Base-by-base conservation (phyloP, 2,888 invertebrate species). In the Troglohyphantes excavatus region DNA sequence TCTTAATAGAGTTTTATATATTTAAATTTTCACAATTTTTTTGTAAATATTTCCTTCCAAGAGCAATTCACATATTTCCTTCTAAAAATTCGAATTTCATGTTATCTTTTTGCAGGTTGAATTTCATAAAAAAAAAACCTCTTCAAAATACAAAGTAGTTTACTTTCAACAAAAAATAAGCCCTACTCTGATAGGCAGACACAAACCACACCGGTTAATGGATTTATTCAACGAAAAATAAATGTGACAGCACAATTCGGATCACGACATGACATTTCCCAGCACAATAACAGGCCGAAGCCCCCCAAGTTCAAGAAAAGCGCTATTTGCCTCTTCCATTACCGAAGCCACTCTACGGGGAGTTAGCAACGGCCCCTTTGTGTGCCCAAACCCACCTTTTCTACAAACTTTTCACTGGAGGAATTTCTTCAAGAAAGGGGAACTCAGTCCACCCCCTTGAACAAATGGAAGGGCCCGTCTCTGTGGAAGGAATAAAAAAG, bases 261-360 rank as follows among this genome's bases (percentile, higher is more conserved):
- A 53, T 23, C 33, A 21, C 33, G 23, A 43, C 65, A 46, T 46
- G 21, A 46, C 29, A 23, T 72, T 17, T 29, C 78, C 43, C 21
- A 63, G 63, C 43, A 78, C 78, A 65, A 65, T 39, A 23, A 23
- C 19, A 29, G 27, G 11, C 75, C 23, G 21, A 75, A 63, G 63
- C 39, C 61, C 33, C 21, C 21, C 21, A 43, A 65, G 39, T 33
- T 78, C 78, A n/a, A 43, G 59, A 59, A 75, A 53, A 29, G 33
- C 76, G 33, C 76, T 78, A 65, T 78, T 65, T 78, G 65, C 78
- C 63, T 26, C 78, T 33, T 23, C 76, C 63, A 78, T 78, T 78
- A 78, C 63, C 21, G 39, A 26, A 26, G 29, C 27, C 72, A 61
- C 61, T 75, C 75, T 29, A 11, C 75, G 46, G 59, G 27, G 63